A percentile compares a stretch with the other conserved stretches of the same genome.
phyloP scores from a whole-genome alignment of 2,113 vertebrate species.

The Ophthalmolycus amberensis region DNA sequence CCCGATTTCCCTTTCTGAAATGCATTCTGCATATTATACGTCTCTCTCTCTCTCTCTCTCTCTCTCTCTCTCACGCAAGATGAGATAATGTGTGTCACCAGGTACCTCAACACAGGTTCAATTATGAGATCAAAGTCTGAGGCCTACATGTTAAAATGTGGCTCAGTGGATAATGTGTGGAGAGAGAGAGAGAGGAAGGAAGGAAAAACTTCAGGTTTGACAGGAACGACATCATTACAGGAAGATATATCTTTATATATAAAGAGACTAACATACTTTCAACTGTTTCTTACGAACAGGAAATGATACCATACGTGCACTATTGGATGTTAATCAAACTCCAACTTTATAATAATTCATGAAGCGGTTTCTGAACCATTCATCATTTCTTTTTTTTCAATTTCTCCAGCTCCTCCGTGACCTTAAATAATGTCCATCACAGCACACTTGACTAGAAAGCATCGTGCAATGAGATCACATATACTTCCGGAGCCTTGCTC shows the following conservation, averaged over 20 bases:
- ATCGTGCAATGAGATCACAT: not conserved
- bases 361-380: not conserved
- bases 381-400: not conserved
- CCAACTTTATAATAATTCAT: not conserved
- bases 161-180: not conserved
- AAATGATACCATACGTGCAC: not conserved
- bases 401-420: constrained; percentile 1
- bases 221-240: not conserved
- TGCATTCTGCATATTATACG: not conserved
- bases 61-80: constrained; percentile 41
- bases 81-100: constrained; percentile 53
- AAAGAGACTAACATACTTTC: no score
- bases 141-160: not conserved
- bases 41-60: not conserved
- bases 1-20: constrained; percentile 39
- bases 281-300: no score
- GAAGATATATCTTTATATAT: not conserved
- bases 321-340: not conserved
- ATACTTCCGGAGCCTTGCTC: not conserved
- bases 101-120: not conserved
- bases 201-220: not conserved
- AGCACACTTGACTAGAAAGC: not conserved
- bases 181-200: not conserved
- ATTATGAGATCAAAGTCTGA: not conserved
- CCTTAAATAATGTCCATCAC: not conserved